phyloP scores from a whole-genome alignment of 2,113 vertebrate genomes.

The Prunella himalayana region DNA sequence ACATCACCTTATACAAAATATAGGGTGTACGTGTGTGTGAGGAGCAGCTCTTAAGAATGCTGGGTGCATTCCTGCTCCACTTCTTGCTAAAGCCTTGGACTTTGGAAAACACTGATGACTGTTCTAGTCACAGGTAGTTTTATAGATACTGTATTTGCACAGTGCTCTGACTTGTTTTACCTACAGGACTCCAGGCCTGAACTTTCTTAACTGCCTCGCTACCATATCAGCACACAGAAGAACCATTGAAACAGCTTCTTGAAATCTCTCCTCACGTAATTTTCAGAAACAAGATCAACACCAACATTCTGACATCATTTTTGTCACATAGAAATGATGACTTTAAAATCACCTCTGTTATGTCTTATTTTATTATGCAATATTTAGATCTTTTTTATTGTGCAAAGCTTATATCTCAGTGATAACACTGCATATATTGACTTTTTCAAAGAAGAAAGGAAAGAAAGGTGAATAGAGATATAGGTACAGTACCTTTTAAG shows the following conservation, averaged over 20 bases:
- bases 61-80: neutral
- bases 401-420: neutral
- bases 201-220: neutral
- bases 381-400: neutral
- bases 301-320: neutral
- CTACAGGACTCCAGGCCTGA: neutral
- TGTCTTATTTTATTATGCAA: neutral
- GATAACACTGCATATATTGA: neutral
- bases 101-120: conserved; percentile 28
- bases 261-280: neutral
- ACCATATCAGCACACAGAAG: neutral
- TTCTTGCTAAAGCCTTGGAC: neutral
- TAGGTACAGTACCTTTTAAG: neutral
- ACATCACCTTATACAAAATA: conserved; percentile 49
- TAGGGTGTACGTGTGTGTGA: neutral
- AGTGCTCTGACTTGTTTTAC: conserved; percentile 12
- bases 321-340: neutral
- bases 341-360: neutral
- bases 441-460: neutral
- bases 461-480: neutral
- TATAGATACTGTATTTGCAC: neutral
- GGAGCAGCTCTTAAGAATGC: neutral
- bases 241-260: neutral
- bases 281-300: neutral
- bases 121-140: conserved; percentile 21